Percentiles rank a stretch among this genome's conserved stretches.
phyloP scores from a whole-genome alignment of 1,140 invertebrate species.

The Drosophila subpulchrella region DNA sequence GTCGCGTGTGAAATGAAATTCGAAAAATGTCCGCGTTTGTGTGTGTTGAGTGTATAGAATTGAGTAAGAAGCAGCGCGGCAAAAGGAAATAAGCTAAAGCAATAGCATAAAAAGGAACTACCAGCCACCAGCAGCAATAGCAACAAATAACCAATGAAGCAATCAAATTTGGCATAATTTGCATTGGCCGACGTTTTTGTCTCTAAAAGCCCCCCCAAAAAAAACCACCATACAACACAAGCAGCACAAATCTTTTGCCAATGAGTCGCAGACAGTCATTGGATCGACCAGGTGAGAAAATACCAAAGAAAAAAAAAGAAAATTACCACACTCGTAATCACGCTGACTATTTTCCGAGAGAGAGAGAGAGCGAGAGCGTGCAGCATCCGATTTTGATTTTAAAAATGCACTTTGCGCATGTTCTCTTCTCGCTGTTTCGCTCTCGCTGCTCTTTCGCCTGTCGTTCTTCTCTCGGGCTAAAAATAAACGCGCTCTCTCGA shows the following conservation, averaged over 20 bases:
- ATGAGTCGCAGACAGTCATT: conserved; percentile 84
- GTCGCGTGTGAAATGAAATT: conserved; percentile 56
- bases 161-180: conserved; percentile 68
- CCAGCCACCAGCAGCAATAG: conserved; percentile 16
- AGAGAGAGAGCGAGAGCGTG: conserved; percentile 14
- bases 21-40: conserved; percentile 49
- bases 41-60: conserved; percentile 71
- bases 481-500: conserved; percentile 52
- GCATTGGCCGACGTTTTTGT: conserved; percentile 55
- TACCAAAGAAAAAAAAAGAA: conserved; percentile 14
- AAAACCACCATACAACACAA: conserved; percentile 49
- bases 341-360: conserved; percentile 31
- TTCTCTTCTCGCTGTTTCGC: conserved; percentile 58
- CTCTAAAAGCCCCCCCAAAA: conserved; percentile 43
- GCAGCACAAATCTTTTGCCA: conserved; percentile 80
- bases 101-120: conserved; percentile 11
- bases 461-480: conserved; percentile 17
- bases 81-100: conserved; percentile 51
- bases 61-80: conserved; percentile 59
- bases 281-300: conserved; percentile 83
- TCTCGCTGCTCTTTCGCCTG: conserved; percentile 21
- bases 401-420: conserved; percentile 66
- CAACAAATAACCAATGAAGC: conserved; percentile 62
- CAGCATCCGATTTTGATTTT: conserved; percentile 15
- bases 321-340: conserved; percentile 31